phyloP scores from a whole-genome alignment of 2,797 vertebrate species.

The Uromys caudimaculatus region DNA sequence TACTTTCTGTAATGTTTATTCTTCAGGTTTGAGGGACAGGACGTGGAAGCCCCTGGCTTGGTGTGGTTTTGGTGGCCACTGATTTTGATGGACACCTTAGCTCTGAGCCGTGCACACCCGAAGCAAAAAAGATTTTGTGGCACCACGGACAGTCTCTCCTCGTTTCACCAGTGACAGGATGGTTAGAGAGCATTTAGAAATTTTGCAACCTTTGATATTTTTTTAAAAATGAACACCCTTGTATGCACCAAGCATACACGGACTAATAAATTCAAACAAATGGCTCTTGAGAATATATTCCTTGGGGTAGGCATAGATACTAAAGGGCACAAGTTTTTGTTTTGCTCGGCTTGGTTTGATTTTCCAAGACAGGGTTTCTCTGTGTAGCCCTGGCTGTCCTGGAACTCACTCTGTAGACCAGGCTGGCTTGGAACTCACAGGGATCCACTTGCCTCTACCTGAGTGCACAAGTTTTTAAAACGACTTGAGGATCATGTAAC shows the following conservation, averaged over 20 bases:
- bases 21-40: background rate
- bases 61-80: background rate
- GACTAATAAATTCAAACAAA: background rate
- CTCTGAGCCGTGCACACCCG: background rate
- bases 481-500: background rate
- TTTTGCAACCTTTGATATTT: background rate
- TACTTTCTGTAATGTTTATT: background rate
- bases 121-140: background rate
- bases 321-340: background rate
- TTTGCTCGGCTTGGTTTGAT: background rate
- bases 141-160: no score
- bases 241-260: background rate
- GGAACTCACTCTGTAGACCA: background rate
- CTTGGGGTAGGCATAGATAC: background rate
- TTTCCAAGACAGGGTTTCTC: background rate
- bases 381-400: background rate
- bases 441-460: background rate
- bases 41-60: background rate
- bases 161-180: background rate
- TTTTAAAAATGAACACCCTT: background rate
- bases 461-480: background rate
- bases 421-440: background rate
- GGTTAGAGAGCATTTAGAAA: background rate
- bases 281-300: background rate
- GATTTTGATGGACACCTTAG: background rate